Conservation (phyloP, 1,140 invertebrate species). For the Pogonognathellus flavescens region DNA sequence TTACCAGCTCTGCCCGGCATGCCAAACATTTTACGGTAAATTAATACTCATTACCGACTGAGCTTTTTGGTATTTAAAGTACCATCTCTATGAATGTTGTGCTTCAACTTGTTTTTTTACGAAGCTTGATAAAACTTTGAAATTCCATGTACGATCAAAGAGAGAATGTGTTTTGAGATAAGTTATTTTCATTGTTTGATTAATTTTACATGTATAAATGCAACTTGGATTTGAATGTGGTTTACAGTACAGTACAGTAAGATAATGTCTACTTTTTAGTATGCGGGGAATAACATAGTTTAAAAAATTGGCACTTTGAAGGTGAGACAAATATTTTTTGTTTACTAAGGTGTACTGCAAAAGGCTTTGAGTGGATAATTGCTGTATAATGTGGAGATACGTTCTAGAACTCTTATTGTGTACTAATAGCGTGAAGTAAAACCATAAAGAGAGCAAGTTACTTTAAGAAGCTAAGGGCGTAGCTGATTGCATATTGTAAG, state of each 20-base stretch:
- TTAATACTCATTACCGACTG: background rate
- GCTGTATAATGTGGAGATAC: background rate
- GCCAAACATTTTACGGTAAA: too few relatives aligned
- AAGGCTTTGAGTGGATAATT: background rate
- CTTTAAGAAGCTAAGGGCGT: constrained; percentile 20
- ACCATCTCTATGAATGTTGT: too few relatives aligned
- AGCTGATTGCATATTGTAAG: constrained; percentile 8
- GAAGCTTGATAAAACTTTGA: too few relatives aligned
- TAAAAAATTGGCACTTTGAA: constrained; percentile 6
- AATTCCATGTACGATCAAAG: too few relatives aligned
- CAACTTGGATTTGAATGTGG: too few relatives aligned
- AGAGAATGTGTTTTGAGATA: too few relatives aligned
- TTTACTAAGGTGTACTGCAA: background rate
- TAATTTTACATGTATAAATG: too few relatives aligned
- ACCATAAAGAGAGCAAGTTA: constrained; percentile 21
- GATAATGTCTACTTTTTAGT: too few relatives aligned
- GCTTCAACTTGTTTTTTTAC: too few relatives aligned
- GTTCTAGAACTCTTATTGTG: background rate
- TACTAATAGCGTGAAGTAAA: constrained; percentile 25
- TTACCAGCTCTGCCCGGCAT: too few relatives aligned
- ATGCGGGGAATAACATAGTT: background rate
- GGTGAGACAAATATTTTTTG: constrained; percentile 30
- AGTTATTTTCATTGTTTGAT: too few relatives aligned
- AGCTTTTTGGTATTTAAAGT: background rate
- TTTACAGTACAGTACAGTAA: too few relatives aligned